Percentiles rank a stretch among this genome's conserved stretches.
These are phyloP conservation scores for Choreutis nemorana DNA, from an alignment of 2,888 invertebrate genomes.

Conservation along the genomic window DNA sequence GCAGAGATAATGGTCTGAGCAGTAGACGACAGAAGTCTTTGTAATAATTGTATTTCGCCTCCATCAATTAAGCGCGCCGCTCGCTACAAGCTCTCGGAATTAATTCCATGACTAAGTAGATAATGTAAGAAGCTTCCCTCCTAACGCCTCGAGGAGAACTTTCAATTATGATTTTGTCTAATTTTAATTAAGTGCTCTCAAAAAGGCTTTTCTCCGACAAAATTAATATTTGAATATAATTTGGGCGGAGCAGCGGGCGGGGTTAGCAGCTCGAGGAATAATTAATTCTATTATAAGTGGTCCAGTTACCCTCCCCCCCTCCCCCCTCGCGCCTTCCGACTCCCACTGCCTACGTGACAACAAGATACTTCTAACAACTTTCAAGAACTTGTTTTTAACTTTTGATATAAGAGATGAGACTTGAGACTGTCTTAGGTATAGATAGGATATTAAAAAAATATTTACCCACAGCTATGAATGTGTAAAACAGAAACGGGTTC, in stretches of 20 bases:
- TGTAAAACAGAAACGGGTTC: background rate
- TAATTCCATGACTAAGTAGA: conserved; percentile 61
- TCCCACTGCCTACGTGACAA: too few species aligned
- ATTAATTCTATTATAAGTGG: conserved; percentile 63
- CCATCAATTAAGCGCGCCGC: conserved; percentile 45
- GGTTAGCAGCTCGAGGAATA: conserved; percentile 63
- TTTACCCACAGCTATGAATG: too few species aligned
- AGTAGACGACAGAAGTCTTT: conserved; percentile 24
- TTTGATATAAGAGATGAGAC: background rate
- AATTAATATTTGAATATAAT: conserved; percentile 68
- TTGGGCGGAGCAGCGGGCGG: conserved; percentile 62
- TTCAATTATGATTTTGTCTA: conserved; percentile 68
- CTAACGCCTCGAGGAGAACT: conserved; percentile 65
- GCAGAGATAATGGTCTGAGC: conserved; percentile 5
- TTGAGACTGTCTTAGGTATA: background rate
- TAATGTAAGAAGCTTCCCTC: conserved; percentile 55
- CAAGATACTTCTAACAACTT: background rate
- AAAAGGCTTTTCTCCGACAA: conserved; percentile 63
- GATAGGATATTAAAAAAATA: too few species aligned
- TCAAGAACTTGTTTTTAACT: background rate
- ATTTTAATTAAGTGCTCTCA: conserved; percentile 67
- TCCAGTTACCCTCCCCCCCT: conserved; percentile 23
- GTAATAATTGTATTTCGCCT: conserved; percentile 29
- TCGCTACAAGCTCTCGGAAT: conserved; percentile 42
- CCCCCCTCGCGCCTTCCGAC: background rate